phyloP scores from a whole-genome alignment of 2,797 vertebrate genomes.

The Ceryle rudis region DNA sequence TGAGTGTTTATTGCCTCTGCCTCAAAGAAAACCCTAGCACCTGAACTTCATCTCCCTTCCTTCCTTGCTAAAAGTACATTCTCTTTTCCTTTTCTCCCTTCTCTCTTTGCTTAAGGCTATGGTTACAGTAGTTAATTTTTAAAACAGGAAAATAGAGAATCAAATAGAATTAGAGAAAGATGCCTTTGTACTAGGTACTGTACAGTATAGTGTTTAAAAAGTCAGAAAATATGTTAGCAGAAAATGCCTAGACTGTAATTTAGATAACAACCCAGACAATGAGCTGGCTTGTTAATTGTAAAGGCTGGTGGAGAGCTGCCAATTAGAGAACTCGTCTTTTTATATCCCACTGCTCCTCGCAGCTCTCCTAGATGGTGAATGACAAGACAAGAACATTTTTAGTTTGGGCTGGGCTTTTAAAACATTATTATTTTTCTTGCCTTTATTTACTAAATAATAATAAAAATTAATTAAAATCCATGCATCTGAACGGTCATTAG shows the following conservation, averaged over 20 bases:
- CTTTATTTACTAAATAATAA: neutral
- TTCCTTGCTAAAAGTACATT: neutral
- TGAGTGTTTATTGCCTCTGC: neutral
- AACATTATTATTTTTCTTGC: neutral
- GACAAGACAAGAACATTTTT: neutral
- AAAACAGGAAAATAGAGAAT: slow-evolving; percentile 64
- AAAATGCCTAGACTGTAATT: slow-evolving; percentile 75
- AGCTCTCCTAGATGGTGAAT: neutral
- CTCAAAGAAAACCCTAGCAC: neutral
- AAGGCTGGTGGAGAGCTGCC: slow-evolving; percentile 65
- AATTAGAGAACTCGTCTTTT: slow-evolving; percentile 52
- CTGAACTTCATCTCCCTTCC: neutral
- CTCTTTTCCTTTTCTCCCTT: neutral
- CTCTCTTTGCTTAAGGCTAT: slow-evolving; percentile 51
- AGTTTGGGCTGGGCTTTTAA: neutral
- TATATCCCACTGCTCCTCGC: neutral
- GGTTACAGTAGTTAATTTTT: slow-evolving; percentile 68
- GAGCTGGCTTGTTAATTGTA: slow-evolving; percentile 67
- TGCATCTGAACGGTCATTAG: neutral
- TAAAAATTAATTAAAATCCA: neutral
- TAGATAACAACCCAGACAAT: slow-evolving; percentile 72
- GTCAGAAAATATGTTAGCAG: slow-evolving; percentile 69
- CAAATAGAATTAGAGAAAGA: slow-evolving; percentile 74
- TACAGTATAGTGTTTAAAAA: slow-evolving; percentile 69
- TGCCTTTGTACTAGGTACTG: slow-evolving; percentile 68